A percentile compares a stretch with the other conserved stretches of the same genome.
Evolutionary conservation across 2,888 invertebrate genomes (phyloP).

Genomic region (Willowsia nigromaculata): DNA sequence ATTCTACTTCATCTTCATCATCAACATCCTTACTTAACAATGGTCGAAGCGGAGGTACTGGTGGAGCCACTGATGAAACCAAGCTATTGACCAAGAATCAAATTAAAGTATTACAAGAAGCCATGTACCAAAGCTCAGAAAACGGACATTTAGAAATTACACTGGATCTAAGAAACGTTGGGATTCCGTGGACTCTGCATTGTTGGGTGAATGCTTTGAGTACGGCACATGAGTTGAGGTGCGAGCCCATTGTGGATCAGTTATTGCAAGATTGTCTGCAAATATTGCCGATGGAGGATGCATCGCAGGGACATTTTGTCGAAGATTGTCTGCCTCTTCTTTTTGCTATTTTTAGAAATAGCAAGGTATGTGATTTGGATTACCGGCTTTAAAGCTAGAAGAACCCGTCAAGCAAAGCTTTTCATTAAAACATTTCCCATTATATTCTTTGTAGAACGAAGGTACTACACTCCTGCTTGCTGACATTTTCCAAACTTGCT

Average conservation of each 20-base stretch:
- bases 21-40: neutral
- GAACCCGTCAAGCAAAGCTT: neutral
- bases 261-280: conserved; percentile 93
- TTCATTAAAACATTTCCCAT: neutral
- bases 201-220: conserved; percentile 95
- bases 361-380: conserved; percentile 84
- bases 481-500: conserved; percentile 94
- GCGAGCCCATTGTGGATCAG: conserved; percentile 93
- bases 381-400: neutral
- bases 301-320: conserved; percentile 87
- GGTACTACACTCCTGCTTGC: conserved; percentile 92
- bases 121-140: conserved; percentile 96
- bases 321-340: conserved; percentile 93
- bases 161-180: conserved; percentile 90
- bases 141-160: conserved; percentile 95
- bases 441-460: conserved; percentile 85
- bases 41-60: neutral
- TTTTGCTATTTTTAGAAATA: conserved; percentile 93
- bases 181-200: conserved; percentile 94
- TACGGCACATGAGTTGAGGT: conserved; percentile 90
- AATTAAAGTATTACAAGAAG: conserved; percentile 92
- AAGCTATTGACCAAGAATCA: conserved; percentile 88
- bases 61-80: conserved; percentile 79
- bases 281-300: conserved; percentile 94
- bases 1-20: conserved; percentile 29